Evolutionary conservation across 1,140 invertebrate genomes (phyloP).

Genomic region (Pristionchus pacificus): DNA sequence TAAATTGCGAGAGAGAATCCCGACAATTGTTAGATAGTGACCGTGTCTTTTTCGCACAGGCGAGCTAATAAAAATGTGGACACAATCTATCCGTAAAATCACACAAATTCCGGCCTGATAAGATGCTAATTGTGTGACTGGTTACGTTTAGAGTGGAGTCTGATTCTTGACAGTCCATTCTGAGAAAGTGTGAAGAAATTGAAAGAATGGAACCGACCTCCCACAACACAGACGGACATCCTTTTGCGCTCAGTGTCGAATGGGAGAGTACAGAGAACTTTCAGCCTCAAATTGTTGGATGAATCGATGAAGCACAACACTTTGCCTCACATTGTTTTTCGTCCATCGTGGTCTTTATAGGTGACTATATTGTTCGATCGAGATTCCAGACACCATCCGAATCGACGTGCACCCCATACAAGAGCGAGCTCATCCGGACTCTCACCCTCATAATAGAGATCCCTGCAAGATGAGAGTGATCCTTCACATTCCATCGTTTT

Average conservation of each 20-base stretch:
- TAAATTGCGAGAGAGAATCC: no score
- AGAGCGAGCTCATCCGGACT: constrained; percentile 60
- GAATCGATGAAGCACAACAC: background rate
- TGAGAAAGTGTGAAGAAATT: no score
- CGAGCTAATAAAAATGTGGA: no score
- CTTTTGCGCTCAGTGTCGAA: constrained; percentile 90
- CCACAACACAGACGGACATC: constrained; percentile 73
- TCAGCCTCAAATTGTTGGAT: background rate
- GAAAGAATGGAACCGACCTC: no score
- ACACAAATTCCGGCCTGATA: no score
- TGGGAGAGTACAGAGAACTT: constrained; percentile 63
- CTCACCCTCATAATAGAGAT: constrained; percentile 42
- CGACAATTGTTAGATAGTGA: no score
- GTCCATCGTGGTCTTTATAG: background rate
- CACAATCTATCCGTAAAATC: no score
- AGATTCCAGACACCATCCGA: constrained; percentile 56
- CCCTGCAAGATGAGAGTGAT: background rate
- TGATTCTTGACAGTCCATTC: no score
- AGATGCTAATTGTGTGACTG: no score
- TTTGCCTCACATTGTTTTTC: background rate
- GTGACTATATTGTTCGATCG: background rate
- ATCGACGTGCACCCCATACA: constrained; percentile 59
- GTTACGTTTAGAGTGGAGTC: no score
- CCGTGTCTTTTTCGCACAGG: no score
- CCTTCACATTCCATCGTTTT: background rate